Conservation (phyloP, 2,113 vertebrate species). For the Strix aluco region DNA sequence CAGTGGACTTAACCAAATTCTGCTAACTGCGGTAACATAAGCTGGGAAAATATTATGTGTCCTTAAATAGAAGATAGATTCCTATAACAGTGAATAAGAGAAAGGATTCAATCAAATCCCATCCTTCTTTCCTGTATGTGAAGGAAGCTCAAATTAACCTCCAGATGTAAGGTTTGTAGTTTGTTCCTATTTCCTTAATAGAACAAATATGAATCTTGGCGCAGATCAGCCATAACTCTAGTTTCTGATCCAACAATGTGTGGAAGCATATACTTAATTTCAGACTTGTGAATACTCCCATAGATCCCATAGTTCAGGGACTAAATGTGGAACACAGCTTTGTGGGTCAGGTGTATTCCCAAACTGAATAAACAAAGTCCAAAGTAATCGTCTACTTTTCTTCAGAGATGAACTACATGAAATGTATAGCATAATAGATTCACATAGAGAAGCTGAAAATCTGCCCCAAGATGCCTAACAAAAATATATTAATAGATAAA, state of each 20-base stretch:
- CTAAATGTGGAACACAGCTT: background rate
- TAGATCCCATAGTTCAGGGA: background rate
- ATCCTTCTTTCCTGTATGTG: background rate
- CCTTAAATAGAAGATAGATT: background rate
- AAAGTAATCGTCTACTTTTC: background rate
- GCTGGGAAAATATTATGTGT: background rate
- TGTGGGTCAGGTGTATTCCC: background rate
- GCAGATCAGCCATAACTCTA: background rate
- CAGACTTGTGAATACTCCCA: background rate
- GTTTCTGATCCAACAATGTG: background rate
- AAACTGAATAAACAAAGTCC: background rate
- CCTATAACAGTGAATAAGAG: background rate
- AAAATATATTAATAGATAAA: background rate
- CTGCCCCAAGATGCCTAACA: background rate
- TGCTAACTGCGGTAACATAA: background rate
- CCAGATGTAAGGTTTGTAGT: background rate
- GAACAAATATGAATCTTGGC: conserved; percentile 8
- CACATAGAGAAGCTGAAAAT: background rate
- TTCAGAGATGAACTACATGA: background rate
- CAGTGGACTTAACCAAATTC: background rate
- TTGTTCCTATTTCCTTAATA: background rate
- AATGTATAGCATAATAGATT: background rate
- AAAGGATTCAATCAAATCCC: background rate
- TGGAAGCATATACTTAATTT: conserved; percentile 13
- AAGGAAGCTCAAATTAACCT: background rate